Evolutionary conservation across 1,140 invertebrate genomes (phyloP).

Genomic region (Archivesica marissinica): DNA sequence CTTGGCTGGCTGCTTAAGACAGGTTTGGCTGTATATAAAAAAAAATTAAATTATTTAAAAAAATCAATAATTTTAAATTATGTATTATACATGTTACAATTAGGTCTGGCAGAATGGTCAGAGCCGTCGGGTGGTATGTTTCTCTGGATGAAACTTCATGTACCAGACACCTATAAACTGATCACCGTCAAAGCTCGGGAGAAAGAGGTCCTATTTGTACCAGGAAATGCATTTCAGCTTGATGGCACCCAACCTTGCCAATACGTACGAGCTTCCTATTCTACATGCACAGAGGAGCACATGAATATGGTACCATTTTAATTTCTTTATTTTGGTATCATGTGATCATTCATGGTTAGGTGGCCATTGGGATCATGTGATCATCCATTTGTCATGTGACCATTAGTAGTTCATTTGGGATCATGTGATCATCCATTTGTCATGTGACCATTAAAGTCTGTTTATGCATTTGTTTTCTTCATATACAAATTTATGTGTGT

Average conservation of each 20-base stretch:
- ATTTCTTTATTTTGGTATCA: neutral
- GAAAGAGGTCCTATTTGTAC: constrained; percentile 86
- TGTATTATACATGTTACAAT: too few species aligned
- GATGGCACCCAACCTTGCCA: constrained; percentile 87
- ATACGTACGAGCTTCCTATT: constrained; percentile 89
- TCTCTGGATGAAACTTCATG: constrained; percentile 90
- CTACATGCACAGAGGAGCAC: constrained; percentile 87
- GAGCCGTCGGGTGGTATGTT: constrained; percentile 91
- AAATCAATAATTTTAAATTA: too few species aligned
- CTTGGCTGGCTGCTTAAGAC: too few species aligned
- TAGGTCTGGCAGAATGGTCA: constrained; percentile 88
- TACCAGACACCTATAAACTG: constrained; percentile 90
- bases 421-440: neutral
- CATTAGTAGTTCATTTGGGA: neutral
- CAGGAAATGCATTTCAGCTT: constrained; percentile 89
- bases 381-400: neutral
- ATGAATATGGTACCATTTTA: constrained; percentile 86
- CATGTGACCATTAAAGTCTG: neutral
- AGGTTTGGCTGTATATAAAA: too few species aligned
- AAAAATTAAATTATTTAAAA: too few species aligned
- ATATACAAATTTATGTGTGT: neutral
- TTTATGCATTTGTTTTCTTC: neutral
- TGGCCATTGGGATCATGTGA: neutral
- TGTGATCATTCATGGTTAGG: neutral
- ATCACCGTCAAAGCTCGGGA: constrained; percentile 87